phyloP scores from a whole-genome alignment of 2,113 vertebrate species.

The Ageneiosus marmoratus region DNA sequence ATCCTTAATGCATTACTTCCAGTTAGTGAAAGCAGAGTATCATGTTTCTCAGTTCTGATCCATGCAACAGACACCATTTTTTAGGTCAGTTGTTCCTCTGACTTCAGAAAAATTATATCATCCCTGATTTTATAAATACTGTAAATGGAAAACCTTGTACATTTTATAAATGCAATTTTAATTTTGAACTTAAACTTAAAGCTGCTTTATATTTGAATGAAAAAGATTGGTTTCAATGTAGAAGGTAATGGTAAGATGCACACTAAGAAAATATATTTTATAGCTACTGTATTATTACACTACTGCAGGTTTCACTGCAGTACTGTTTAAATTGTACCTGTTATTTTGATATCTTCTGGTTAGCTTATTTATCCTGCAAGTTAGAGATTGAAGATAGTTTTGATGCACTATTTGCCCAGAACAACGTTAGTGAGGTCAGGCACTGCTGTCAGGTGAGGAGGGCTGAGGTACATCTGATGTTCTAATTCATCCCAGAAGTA shows the following conservation, averaged over 20 bases:
- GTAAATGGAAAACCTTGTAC: neutral
- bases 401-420: neutral
- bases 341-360: neutral
- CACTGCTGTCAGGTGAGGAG: neutral
- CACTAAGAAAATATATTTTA: neutral
- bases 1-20: constrained; percentile 2
- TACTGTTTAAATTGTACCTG: neutral
- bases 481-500: neutral
- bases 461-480: neutral
- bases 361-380: neutral
- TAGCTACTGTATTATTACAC: too few relatives aligned
- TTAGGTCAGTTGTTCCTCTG: neutral
- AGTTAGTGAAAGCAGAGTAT: neutral
- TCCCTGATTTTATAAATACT: too few relatives aligned
- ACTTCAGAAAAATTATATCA: neutral
- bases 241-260: neutral
- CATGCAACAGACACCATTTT: neutral
- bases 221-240: neutral
- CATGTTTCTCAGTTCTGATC: neutral
- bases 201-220: neutral
- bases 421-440: neutral
- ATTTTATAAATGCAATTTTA: neutral
- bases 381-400: neutral
- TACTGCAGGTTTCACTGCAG: neutral
- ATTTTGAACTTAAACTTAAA: neutral